phyloP scores from a whole-genome alignment of 2,113 vertebrate genomes.

The Egretta garzetta region DNA sequence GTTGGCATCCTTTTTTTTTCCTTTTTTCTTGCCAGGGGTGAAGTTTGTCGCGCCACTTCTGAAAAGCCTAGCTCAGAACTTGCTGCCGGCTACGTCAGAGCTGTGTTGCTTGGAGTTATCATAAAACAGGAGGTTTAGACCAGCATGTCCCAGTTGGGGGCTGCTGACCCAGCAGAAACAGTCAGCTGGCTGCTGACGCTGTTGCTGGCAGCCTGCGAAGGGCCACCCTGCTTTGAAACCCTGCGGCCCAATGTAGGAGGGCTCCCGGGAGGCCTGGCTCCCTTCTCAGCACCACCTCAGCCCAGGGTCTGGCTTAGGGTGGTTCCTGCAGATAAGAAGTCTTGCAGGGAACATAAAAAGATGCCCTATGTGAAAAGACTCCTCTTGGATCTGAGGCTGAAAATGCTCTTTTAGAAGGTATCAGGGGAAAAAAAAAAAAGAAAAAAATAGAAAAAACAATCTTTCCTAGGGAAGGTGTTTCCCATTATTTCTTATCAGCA shows the following conservation, averaged over 20 bases:
- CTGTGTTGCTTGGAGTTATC: background rate
- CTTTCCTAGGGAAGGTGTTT: background rate
- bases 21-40: background rate
- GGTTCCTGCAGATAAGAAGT: background rate
- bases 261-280: background rate
- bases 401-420: background rate
- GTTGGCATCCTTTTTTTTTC: background rate
- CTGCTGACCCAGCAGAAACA: background rate
- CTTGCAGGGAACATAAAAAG: background rate
- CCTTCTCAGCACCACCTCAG: background rate
- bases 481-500: background rate
- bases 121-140: background rate
- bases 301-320: background rate
- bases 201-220: background rate
- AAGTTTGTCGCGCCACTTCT: background rate
- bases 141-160: background rate
- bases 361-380: background rate
- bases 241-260: background rate
- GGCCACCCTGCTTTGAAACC: background rate
- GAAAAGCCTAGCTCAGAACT: background rate
- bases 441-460: fast-evolving
- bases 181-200: background rate
- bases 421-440: background rate
- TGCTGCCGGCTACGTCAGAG: background rate
- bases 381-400: background rate